Percentiles rank a stretch among this genome's conserved stretches.
phyloP scores from a whole-genome alignment of 2,113 vertebrate genomes.

The Salvelinus alpinus region DNA sequence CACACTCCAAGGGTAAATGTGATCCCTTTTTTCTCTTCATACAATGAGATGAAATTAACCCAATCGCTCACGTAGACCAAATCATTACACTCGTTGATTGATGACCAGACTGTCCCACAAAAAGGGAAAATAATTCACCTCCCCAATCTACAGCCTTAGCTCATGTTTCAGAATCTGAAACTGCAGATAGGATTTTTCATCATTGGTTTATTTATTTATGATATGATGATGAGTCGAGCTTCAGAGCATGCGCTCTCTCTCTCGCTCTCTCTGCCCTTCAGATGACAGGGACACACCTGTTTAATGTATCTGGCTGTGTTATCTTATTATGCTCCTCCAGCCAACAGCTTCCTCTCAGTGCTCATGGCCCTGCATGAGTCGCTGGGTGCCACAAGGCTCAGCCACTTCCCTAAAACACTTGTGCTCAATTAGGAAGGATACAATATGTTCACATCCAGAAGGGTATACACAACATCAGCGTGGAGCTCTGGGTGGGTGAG shows the following conservation, averaged over 20 bases:
- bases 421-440: slow-evolving; percentile 29
- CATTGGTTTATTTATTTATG: slow-evolving; percentile 20
- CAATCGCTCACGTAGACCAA: slow-evolving; percentile 23
- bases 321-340: slow-evolving; percentile 50
- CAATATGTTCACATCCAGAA: slow-evolving; percentile 22
- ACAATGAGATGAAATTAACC: slow-evolving; percentile 39
- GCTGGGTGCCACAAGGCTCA: neutral
- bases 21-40: slow-evolving; percentile 18
- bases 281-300: slow-evolving; percentile 63
- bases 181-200: neutral
- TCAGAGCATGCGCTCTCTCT: neutral
- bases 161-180: neutral
- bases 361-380: slow-evolving; percentile 20
- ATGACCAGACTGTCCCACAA: slow-evolving; percentile 39
- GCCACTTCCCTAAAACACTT: neutral
- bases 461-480: slow-evolving; percentile 13
- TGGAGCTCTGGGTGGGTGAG: neutral
- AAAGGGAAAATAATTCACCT: slow-evolving; percentile 47
- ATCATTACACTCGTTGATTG: slow-evolving; percentile 33
- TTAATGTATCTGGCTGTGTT: slow-evolving; percentile 30
- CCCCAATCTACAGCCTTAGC: neutral
- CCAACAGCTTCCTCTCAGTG: slow-evolving; percentile 24
- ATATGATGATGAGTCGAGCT: slow-evolving; percentile 36
- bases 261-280: slow-evolving; percentile 36
- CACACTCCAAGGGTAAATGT: slow-evolving; percentile 18